phyloP scores from a whole-genome alignment of 2,888 invertebrate species.

The Entomobrya multifasciata region DNA sequence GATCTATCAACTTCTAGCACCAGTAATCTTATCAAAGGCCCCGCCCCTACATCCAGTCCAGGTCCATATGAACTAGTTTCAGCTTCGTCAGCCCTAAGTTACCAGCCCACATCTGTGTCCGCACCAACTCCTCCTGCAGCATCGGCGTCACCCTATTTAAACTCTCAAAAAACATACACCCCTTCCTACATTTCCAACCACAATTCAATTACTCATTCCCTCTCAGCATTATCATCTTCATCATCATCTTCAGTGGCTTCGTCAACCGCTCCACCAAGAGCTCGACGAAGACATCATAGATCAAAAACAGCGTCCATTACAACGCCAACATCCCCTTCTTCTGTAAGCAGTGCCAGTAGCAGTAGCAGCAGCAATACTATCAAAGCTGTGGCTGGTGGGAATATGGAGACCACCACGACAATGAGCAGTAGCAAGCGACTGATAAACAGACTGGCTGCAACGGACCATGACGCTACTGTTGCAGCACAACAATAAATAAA shows the following conservation, averaged over 20 bases:
- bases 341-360: constrained; percentile 37
- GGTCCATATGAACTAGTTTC: constrained; percentile 33
- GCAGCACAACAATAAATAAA: constrained; percentile 36
- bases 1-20: neutral
- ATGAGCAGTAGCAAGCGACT: constrained; percentile 71
- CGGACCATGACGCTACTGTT: constrained; percentile 61
- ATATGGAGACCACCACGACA: constrained; percentile 59
- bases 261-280: constrained; percentile 26
- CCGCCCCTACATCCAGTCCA: constrained; percentile 44
- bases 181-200: constrained; percentile 6
- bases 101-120: constrained; percentile 40
- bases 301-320: constrained; percentile 35
- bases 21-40: constrained; percentile 33
- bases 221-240: neutral
- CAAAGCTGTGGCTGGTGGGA: constrained; percentile 3
- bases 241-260: constrained; percentile 14
- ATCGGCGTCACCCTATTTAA: neutral
- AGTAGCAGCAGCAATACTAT: constrained; percentile 11
- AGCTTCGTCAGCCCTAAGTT: constrained; percentile 21
- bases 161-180: constrained; percentile 23
- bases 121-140: constrained; percentile 52
- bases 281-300: constrained; percentile 64
- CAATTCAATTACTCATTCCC: neutral
- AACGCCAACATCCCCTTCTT: constrained; percentile 61
- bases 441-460: constrained; percentile 68